A percentile compares a stretch with the other conserved stretches of the same genome.
These are phyloP conservation scores for Eurypyga helias DNA, from an alignment of 2,113 vertebrate genomes.

Conservation along the genomic window DNA sequence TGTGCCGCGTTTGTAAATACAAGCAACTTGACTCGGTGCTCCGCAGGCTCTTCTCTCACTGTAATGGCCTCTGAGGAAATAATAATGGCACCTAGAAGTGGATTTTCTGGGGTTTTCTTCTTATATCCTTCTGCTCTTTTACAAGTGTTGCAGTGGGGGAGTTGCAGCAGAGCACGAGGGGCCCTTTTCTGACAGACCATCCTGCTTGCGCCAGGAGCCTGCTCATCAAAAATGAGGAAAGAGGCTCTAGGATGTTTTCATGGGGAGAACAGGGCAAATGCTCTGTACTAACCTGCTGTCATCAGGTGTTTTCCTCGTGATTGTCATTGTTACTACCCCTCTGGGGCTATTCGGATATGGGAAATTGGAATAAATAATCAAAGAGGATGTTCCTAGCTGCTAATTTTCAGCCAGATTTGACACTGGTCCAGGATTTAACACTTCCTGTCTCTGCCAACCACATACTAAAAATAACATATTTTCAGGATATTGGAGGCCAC, in stretches of 20 bases:
- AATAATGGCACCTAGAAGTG: background rate
- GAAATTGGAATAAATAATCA: slow-evolving; percentile 57
- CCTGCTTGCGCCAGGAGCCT: background rate
- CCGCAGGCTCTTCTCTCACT: background rate
- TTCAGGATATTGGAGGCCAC: slow-evolving; percentile 56
- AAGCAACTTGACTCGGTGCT: background rate
- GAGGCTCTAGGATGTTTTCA: slow-evolving; percentile 1
- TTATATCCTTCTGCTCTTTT: background rate
- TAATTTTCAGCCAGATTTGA: slow-evolving; percentile 65
- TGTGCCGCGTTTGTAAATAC: background rate
- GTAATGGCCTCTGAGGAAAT: background rate
- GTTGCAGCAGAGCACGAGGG: background rate
- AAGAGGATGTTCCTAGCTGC: slow-evolving; percentile 64
- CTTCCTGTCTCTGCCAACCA: slow-evolving; percentile 59
- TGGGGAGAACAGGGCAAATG: background rate
- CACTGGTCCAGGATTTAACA: slow-evolving; percentile 58
- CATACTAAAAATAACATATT: slow-evolving; percentile 64
- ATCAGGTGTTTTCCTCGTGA: slow-evolving; percentile 56
- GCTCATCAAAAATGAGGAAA: background rate
- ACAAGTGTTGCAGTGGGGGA: background rate
- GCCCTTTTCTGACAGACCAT: background rate
- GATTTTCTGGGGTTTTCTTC: background rate
- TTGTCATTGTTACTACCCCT: slow-evolving; percentile 5
- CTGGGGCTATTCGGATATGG: slow-evolving; percentile 42
- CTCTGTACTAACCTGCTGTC: background rate